Evolutionary conservation across 2,797 vertebrate species (phyloP), one percentile per base, ranked within the genome.

Genomic region (Enteromius unitaeniatus): DNA sequence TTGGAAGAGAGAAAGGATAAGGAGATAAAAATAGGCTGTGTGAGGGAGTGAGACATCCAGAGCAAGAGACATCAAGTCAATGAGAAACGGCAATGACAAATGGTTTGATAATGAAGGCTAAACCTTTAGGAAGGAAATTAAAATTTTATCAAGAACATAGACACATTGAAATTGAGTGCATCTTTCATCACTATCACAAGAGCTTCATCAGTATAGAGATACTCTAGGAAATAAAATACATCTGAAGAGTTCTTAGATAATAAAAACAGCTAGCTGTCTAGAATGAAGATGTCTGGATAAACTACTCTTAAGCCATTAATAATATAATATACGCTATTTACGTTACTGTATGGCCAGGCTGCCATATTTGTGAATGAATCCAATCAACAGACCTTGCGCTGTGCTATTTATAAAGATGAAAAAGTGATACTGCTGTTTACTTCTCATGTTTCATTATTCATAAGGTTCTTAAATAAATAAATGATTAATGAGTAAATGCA

Each of bases 61-160:
- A 72, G 65, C 40, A 51, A 62, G 55, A 84, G 76, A 73, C 65
- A 78, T 55, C 51, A 37, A 84, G 75, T 69, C 60, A 68, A 60
- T 76, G 79, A 78, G 78, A 83, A 83, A 86, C 89, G 49, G 86
- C 91, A 89, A 60, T 70, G 64, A 77, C 67, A 77, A 84, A 78
- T 84, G 53, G 75, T 72, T 78, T 70, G 62, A 60, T 84, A 69
- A 78, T 70, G 15, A 70, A 78, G 65, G 13, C 49, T 70, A 69
- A 84, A 17, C 13, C 51, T 77, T 78, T 78, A 78, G 65, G 26
- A 78, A 47, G 79, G 26, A 81, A 81, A 81, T 72, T 34, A 62
- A 73, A 14, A 49, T 62, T 81, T 47, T 49, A 81, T 73, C 53
- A 62, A 68, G 40, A 81, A 62, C 19, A 47, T 23, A 23, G 23